Percentiles rank a stretch among this genome's conserved stretches.
Conservation (phyloP, 2,797 vertebrate species). For the Myotis planiceps region DNA sequence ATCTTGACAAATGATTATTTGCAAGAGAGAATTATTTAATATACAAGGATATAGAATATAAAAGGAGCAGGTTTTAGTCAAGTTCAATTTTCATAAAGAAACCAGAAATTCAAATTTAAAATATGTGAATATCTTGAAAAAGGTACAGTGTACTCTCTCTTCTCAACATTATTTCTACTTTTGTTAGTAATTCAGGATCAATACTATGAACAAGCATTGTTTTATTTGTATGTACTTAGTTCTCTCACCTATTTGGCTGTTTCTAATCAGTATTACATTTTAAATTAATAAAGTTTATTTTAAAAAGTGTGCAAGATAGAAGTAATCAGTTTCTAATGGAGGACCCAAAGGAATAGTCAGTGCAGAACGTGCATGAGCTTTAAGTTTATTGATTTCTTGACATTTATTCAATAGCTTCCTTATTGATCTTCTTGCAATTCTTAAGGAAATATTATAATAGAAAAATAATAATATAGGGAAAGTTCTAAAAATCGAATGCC, state of each 20-base stretch:
- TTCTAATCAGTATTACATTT: neutral
- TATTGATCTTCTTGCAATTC: neutral
- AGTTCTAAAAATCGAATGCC: neutral
- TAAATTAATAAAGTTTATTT: neutral
- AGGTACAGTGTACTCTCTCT: neutral
- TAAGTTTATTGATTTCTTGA: neutral
- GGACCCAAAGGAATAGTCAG: neutral
- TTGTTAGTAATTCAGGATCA: constrained; percentile 6
- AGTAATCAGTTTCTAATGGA: neutral
- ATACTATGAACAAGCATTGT: neutral
- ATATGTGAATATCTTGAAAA: neutral
- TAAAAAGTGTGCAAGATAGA: neutral
- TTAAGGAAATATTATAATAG: neutral
- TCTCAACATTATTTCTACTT: neutral
- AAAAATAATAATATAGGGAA: neutral
- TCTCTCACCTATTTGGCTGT: neutral
- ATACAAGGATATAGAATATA: neutral
- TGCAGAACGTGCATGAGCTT: neutral
- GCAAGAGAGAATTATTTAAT: neutral
- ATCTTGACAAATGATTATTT: constrained; percentile 36
- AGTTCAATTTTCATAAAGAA: neutral
- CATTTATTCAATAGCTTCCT: neutral
- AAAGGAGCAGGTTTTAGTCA: neutral
- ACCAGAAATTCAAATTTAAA: neutral
- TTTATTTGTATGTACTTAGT: neutral